Evolutionary conservation across 2,888 invertebrate species (phyloP), one percentile per base, ranked within the genome.

Genomic region (Apamea sordens): DNA sequence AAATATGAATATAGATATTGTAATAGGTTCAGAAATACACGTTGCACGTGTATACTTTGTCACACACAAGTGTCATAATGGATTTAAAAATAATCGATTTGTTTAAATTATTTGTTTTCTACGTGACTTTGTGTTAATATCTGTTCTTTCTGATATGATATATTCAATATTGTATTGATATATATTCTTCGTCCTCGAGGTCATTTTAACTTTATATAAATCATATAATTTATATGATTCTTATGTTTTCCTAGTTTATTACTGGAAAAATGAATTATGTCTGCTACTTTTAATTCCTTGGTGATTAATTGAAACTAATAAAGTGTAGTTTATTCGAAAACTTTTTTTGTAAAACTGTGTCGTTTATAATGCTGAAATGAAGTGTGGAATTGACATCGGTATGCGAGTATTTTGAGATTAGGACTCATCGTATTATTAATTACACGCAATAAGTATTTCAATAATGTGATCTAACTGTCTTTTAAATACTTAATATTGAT

Each of bases 41-140:
- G 75, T 83, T 83, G 81, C 86, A 88, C 83, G 90, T 73, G 77
- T 77, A 77, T 85, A 89, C 86, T 93, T 88, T 91, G 90, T 95
- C 94, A 94, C 89, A 91, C 89, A 91, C 83, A n/a, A 88, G 78
- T 90, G 93, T 94, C 95, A 94, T 92, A 94, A 88, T 89, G 88
- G 91, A 90, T 90, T 92, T 90, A 89, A 80, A 80, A 81, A 83
- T 93, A 93, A 94, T 94, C 94, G 90, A 90, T 93, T 88, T 80
- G 82, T 87, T 89, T 95, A 93, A 95, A 92, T 92, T 95, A 95
- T 95, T 83, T 88, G 81, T 92, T 92, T 92, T 67, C 88, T 92
- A 94, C 95, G 96, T 95, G 95, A 93, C 95, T 95, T 93, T 93
- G 84, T 80, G 87, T 86, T 90, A 90, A 94, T 92, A 89, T 91